These are phyloP conservation scores for Poeciliopsis occidentalis DNA, from an alignment of 2,113 vertebrate species.

Conservation along the genomic window DNA sequence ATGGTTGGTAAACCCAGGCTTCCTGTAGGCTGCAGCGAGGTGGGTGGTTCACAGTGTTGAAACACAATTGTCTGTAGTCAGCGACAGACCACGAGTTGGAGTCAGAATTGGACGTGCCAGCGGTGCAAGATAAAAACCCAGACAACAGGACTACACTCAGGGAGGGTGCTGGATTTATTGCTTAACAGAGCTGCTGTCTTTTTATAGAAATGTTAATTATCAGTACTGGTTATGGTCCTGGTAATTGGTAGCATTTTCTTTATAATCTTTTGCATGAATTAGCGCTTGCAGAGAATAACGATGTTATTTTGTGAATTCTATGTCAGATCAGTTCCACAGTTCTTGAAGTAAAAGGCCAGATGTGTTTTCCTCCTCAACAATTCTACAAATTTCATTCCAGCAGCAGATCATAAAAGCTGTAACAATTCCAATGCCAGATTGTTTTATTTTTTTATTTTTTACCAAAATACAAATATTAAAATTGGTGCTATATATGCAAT, in stretches of 20 bases:
- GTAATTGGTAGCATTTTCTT: neutral
- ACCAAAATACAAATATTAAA: no score
- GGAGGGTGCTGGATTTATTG: neutral
- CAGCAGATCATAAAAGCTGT: no score
- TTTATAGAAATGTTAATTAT: neutral
- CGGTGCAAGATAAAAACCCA: neutral
- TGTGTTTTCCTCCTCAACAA: no score
- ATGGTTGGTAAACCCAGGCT: constrained; percentile 50
- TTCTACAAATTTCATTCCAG: no score
- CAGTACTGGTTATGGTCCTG: neutral
- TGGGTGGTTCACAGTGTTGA: constrained; percentile 27
- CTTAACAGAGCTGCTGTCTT: neutral
- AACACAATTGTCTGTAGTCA: constrained; percentile 15
- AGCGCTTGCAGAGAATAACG: neutral
- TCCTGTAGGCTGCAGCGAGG: constrained; percentile 41
- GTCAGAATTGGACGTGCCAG: neutral
- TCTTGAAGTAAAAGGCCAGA: no score
- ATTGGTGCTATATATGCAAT: no score
- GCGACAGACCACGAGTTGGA: constrained; percentile 10
- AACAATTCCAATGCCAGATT: no score
- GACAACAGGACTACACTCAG: neutral
- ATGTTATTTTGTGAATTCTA: neutral
- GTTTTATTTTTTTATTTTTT: no score
- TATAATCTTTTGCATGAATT: neutral
- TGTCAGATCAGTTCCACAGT: neutral